Percentiles rank a stretch among this genome's conserved stretches.
Conservation (phyloP, 2,113 vertebrate genomes). For the Mixornis gularis region DNA sequence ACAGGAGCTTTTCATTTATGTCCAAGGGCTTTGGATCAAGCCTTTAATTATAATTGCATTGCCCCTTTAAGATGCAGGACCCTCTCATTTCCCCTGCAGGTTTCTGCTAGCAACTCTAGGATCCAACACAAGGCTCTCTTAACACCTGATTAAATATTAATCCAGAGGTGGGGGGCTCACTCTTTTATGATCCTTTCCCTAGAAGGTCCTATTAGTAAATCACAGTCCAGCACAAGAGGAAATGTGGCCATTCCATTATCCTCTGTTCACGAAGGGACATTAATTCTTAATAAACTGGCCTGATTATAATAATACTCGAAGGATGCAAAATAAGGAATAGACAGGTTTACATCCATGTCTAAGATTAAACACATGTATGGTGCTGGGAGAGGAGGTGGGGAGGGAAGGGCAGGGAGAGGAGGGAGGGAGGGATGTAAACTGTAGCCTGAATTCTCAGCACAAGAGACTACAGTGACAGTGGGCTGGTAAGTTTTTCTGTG, state of each 20-base stretch:
- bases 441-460: neutral
- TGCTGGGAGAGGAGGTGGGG: neutral
- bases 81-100: slow-evolving; percentile 49
- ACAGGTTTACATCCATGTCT: slow-evolving; percentile 59
- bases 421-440: neutral
- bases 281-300: slow-evolving; percentile 74
- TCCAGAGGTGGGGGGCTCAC: slow-evolving; percentile 40
- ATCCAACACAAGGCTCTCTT: slow-evolving; percentile 49
- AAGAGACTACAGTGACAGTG: neutral
- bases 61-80: slow-evolving; percentile 54
- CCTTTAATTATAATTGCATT: slow-evolving; percentile 36
- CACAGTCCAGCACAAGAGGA: slow-evolving; percentile 49
- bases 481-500: neutral
- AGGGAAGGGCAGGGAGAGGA: neutral
- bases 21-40: neutral
- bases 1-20: slow-evolving; percentile 17
- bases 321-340: slow-evolving; percentile 65
- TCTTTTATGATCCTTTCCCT: slow-evolving; percentile 64
- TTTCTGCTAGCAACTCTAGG: slow-evolving; percentile 45
- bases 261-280: slow-evolving; percentile 56
- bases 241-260: slow-evolving; percentile 64
- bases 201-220: slow-evolving; percentile 69
- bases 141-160: slow-evolving; percentile 72
- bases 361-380: slow-evolving; percentile 55
- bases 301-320: slow-evolving; percentile 58